Evolutionary conservation across 2,888 invertebrate genomes (phyloP), one percentile per base, ranked within the genome.

Genomic region (Antitype chi): DNA sequence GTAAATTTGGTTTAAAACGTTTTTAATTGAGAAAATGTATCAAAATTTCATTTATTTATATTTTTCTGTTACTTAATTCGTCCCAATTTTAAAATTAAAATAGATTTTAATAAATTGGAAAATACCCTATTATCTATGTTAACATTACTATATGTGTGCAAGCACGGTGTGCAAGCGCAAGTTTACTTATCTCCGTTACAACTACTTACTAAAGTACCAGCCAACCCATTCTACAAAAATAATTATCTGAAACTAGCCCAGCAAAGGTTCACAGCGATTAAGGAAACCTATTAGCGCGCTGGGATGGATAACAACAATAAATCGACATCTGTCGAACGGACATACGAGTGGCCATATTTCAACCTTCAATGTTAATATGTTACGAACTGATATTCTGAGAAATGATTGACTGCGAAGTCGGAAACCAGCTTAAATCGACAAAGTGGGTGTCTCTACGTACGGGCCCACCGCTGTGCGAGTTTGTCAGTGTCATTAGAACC

Each of bases 401-500:
- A 92, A 90, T 92, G 91, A 93, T 91, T 87, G 90, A 90, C 84
- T 86, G 74, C 70, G 28, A 74, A 73, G 85, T 74, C 75, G 77
- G 69, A 78, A 77, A 74, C 70, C 69, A 69, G 75, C 78, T 81
- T 70, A 83, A 85, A 84, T 80, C 91, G 91, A 88, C 85, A 79
- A 85, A 78, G 82, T 87, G 81, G 81, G 78, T 82, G 79, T 80
- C 75, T 81, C 52, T 62, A 32, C 88, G 90, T 90, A 89, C 84
- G 85, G 87, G 85, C 87, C 92, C 87, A 90, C 93, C 92, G 79
- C 89, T 85, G 90, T 81, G 92, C 86, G 63, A 91, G 92, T 94
- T 93, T 92, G 91, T 91, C 90, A 86, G 81, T 91, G 90, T 94
- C 93, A 94, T 92, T 92, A 93, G 89, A 91, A 90, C 86, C 88